A percentile compares a stretch with the other conserved stretches of the same genome.
These are phyloP conservation scores for Cynopterus sphinx DNA, from an alignment of 2,797 vertebrate genomes.

Conservation along the genomic window DNA sequence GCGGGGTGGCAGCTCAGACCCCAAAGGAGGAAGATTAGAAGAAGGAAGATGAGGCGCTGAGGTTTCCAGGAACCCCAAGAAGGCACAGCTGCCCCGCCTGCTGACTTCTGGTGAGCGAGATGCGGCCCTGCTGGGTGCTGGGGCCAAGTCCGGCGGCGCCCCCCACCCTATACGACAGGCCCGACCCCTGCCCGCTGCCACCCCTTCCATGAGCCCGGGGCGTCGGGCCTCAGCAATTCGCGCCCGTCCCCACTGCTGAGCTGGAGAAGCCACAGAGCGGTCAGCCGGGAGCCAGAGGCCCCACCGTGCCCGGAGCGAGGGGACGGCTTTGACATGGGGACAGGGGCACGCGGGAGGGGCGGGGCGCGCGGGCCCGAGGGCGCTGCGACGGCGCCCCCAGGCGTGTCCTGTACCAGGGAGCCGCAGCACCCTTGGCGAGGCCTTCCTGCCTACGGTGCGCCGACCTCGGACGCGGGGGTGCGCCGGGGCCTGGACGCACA, in stretches of 20 bases:
- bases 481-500: slow-evolving; percentile 1
- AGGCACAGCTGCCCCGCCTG: background rate
- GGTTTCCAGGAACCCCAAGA: background rate
- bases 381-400: no score
- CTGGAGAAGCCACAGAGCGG: background rate
- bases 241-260: no score
- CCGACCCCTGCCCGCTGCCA: background rate
- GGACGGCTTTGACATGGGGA: no score
- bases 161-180: accelerated
- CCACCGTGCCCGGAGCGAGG: background rate
- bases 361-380: no score
- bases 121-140: background rate
- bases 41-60: background rate
- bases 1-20: background rate
- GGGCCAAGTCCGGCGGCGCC: background rate
- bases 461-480: no score
- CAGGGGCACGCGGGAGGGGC: background rate
- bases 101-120: background rate
- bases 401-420: no score
- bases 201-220: background rate
- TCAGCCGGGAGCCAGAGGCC: background rate
- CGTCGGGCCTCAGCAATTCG: background rate
- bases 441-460: no score
- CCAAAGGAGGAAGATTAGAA: background rate
- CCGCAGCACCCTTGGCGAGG: no score